phyloP scores from a whole-genome alignment of 1,140 invertebrate species.

The Notospermus geniculatus region DNA sequence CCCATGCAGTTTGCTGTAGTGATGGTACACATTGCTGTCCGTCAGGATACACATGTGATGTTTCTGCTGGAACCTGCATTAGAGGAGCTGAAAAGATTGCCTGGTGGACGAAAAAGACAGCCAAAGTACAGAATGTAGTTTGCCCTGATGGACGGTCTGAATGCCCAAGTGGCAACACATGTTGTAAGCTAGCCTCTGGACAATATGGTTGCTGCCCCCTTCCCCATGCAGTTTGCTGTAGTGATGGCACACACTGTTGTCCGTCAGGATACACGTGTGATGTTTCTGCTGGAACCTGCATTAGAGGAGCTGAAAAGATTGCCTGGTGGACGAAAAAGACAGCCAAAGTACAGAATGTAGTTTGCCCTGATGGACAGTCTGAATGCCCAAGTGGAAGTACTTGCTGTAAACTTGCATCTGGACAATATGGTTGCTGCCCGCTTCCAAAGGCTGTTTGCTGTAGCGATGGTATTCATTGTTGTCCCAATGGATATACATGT shows the following conservation, averaged over 20 bases:
- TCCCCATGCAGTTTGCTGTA: background rate
- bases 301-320: background rate
- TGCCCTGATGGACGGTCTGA: constrained; percentile 1
- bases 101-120: constrained; percentile 22
- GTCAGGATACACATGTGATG: constrained; percentile 28
- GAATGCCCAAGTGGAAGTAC: constrained; percentile 42
- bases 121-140: background rate
- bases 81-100: constrained; percentile 16
- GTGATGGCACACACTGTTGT: background rate
- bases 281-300: background rate
- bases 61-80: constrained; percentile 22
- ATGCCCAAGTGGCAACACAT: background rate
- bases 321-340: too few relatives aligned
- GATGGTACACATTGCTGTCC: constrained; percentile 47
- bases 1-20: constrained; percentile 44
- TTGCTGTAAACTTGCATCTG: constrained; percentile 36
- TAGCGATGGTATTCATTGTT: constrained; percentile 44
- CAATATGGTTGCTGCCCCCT: constrained; percentile 2
- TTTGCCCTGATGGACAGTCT: constrained; percentile 10
- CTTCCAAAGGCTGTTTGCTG: constrained; percentile 40
- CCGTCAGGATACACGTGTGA: background rate
- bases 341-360: background rate
- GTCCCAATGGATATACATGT: constrained; percentile 40
- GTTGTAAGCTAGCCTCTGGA: background rate
- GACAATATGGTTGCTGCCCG: constrained; percentile 46